Base-by-base conservation (phyloP, 2,888 invertebrate species). In the Sipha maydis region DNA sequence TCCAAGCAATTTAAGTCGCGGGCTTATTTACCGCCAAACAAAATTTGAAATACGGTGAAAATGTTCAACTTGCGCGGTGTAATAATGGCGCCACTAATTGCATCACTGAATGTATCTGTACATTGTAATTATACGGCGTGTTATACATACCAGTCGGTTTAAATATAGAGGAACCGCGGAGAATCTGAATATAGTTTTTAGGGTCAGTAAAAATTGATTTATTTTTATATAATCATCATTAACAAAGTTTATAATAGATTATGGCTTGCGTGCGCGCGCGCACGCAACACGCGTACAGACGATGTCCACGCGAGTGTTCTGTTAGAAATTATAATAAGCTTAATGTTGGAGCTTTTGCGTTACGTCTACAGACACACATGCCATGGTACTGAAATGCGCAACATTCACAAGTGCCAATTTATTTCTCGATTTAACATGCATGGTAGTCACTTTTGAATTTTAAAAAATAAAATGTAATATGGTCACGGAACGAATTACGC, bases 401-500 rank as follows among this genome's bases (percentile, higher is more conserved):
- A 82, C 34, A 69, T 69, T 38, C 41, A 19, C n/a, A 82, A 82
- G 82, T 82, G 69, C 82, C 82, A 82, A 82, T 71, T 82, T 48
- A 69, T 48, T 48, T 48, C 48, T 48, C 14, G 14, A 48, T 48
- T 48, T 48, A 48, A 14, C 48, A 48, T 34, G 48, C 82, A 48
- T 48, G 28, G 41, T 48, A 31, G 69, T 31, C 71, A 83, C 41
- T 83, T 83, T 48, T 83, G 71, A 19, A 28, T 83, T 83, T 83
- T 69, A 69, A 83, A 69, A 82, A 69, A 82, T 69, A 82, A 69
- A 82, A 48, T 69, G 0, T 80, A 14, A 48, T 56, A 31, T 31
- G n/a, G 38, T 61, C 61, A 28, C 38, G 38, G 79, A 34, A 79
- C 28, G 78, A 54, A 14, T 54, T 78, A 56, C 17, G 9, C 38